Evolutionary conservation across 2,888 invertebrate species (phyloP).

Genomic region (Hypomecis punctinalis): DNA sequence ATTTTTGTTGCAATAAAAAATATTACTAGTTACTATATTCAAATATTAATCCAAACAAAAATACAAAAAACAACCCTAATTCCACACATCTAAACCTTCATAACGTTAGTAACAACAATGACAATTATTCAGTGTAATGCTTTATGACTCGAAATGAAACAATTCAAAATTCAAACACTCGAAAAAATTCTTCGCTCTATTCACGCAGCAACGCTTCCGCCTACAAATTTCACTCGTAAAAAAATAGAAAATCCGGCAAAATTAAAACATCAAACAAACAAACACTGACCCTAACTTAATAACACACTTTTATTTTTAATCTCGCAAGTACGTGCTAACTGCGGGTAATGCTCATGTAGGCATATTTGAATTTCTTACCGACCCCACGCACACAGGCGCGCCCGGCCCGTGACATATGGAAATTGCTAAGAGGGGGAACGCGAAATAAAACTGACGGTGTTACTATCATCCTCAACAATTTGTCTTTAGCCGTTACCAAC

Average conservation of each 20-base stretch:
- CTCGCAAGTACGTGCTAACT: conserved; percentile 68
- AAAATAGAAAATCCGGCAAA: conserved; percentile 38
- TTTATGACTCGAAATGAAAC: too few species aligned
- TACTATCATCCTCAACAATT: conserved; percentile 75
- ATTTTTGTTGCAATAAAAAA: too few species aligned
- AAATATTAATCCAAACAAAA: too few species aligned
- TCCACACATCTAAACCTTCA: too few species aligned
- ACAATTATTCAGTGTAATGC: too few species aligned
- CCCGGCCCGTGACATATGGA: conserved; percentile 73
- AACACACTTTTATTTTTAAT: conserved; percentile 56
- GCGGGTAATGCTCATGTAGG: conserved; percentile 53
- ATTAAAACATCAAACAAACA: conserved; percentile 35
- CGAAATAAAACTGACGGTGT: conserved; percentile 76
- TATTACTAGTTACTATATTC: too few species aligned
- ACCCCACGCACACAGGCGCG: conserved; percentile 42
- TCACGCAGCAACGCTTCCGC: too few species aligned
- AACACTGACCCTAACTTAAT: conserved; percentile 49
- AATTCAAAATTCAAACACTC: too few species aligned
- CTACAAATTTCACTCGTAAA: conserved; percentile 25
- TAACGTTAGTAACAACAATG: too few species aligned
- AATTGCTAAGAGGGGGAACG: conserved; percentile 65
- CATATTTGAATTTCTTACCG: conserved; percentile 61
- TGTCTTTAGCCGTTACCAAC: conserved; percentile 64
- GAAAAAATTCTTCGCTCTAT: too few species aligned
- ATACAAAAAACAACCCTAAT: too few species aligned